These are phyloP conservation scores for Nycticebus coucang DNA, from an alignment of 2,113 vertebrate genomes.

Conservation along the genomic window DNA sequence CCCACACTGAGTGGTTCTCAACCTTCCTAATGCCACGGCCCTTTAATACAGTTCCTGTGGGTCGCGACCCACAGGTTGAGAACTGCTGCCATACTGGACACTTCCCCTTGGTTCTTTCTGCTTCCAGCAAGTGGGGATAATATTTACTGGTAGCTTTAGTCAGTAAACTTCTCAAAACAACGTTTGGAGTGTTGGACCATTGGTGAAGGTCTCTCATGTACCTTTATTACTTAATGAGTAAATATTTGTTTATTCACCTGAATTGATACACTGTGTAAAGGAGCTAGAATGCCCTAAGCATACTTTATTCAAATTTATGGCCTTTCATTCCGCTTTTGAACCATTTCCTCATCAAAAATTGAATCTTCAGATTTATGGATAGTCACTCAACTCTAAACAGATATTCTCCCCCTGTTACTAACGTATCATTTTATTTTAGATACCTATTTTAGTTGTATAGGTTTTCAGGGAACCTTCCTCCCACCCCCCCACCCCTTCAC, in stretches of 20 bases:
- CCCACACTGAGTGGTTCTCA: background rate
- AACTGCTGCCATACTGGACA: no score
- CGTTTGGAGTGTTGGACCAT: background rate
- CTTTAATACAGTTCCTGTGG: no score
- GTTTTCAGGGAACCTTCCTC: background rate
- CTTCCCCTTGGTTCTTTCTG: background rate
- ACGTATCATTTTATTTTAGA: background rate
- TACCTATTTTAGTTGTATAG: background rate
- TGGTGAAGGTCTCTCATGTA: background rate
- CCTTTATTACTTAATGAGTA: background rate
- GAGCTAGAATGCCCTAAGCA: background rate
- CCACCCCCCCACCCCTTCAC: no score
- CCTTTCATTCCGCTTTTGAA: background rate
- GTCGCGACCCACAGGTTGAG: no score
- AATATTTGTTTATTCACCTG: background rate
- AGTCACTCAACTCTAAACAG: background rate
- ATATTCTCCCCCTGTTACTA: conserved; percentile 33
- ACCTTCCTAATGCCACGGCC: no score
- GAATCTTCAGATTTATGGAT: background rate
- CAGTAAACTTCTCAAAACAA: conserved; percentile 14
- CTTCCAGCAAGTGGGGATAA: background rate
- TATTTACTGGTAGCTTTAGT: background rate
- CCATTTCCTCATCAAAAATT: conserved; percentile 3
- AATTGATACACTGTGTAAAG: background rate
- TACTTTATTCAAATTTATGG: background rate